Percentiles rank a stretch among this genome's conserved stretches.
Conservation (phyloP, 2,888 invertebrate genomes). For the Apamea sordens region DNA sequence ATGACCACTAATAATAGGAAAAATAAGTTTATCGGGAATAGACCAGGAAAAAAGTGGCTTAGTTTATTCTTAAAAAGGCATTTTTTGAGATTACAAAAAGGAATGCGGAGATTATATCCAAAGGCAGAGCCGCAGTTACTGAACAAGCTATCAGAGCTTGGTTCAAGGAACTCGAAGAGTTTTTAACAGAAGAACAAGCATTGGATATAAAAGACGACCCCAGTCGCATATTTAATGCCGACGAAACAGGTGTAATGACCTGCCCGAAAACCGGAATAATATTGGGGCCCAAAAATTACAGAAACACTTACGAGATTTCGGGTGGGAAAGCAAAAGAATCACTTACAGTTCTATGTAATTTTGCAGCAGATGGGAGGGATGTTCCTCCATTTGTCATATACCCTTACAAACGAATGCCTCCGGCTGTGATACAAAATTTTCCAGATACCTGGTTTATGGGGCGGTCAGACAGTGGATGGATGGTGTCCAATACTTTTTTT, state of each 20-base stretch:
- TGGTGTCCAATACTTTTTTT: conserved; percentile 38
- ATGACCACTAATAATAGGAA: conserved; percentile 26
- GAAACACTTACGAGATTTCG: conserved; percentile 26
- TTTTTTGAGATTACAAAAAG: conserved; percentile 35
- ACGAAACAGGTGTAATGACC: conserved; percentile 37
- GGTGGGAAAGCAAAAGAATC: conserved; percentile 37
- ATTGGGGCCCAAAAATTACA: conserved; percentile 37
- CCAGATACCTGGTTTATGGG: conserved; percentile 20
- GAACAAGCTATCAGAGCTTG: conserved; percentile 28
- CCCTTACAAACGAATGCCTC: conserved; percentile 31
- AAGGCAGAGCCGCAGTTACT: conserved; percentile 30
- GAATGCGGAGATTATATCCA: conserved; percentile 34
- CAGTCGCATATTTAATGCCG: conserved; percentile 30
- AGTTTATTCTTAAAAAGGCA: conserved; percentile 33
- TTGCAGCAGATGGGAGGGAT: conserved; percentile 30
- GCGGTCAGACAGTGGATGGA: conserved; percentile 42
- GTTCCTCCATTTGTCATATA: conserved; percentile 35
- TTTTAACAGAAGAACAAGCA: conserved; percentile 22
- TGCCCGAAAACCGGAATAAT: conserved; percentile 37
- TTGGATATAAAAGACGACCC: conserved; percentile 23
- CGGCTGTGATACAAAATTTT: conserved; percentile 26
- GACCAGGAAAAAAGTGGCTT: conserved; percentile 30
- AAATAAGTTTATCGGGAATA: conserved; percentile 26
- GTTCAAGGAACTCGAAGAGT: conserved; percentile 25
- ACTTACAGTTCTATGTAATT: conserved; percentile 33